Conservation (phyloP, 2,113 vertebrate species). For the Prochilodus magdalenae region DNA sequence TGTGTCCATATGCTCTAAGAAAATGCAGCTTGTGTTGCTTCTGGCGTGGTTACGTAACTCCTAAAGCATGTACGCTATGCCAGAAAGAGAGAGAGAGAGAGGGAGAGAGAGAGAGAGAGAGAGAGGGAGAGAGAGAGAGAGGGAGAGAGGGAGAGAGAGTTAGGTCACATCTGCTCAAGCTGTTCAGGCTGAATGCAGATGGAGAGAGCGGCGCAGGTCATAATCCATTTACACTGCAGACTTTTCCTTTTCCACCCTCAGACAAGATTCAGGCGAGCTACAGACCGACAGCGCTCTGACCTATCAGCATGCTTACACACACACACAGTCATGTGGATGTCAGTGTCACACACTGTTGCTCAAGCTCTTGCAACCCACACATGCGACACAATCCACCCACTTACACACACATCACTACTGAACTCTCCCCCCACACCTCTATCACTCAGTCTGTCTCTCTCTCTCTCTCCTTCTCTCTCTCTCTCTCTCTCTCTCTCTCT, state of each 20-base stretch:
- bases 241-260: neutral
- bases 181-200: conserved; percentile 11
- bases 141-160: neutral
- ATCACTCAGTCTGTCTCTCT: neutral
- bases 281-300: neutral
- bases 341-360: neutral
- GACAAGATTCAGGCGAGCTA: neutral
- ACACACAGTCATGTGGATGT: conserved; percentile 4
- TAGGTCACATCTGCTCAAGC: neutral
- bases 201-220: neutral
- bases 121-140: too few relatives aligned
- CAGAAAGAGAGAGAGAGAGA: conserved; percentile 10
- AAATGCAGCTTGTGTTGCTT: conserved; percentile 17
- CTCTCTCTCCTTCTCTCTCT: neutral
- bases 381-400: conserved; percentile 32
- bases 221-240: neutral
- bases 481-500: neutral
- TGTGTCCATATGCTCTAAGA: conserved; percentile 7
- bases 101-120: neutral
- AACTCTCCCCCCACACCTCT: neutral
- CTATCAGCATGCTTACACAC: conserved; percentile 14
- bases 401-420: conserved; percentile 17
- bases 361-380: conserved; percentile 31
- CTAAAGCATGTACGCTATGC: conserved; percentile 51
- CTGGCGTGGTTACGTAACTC: conserved; percentile 46